Conservation (phyloP, 2,113 vertebrate genomes). For the Condylura cristata region DNA sequence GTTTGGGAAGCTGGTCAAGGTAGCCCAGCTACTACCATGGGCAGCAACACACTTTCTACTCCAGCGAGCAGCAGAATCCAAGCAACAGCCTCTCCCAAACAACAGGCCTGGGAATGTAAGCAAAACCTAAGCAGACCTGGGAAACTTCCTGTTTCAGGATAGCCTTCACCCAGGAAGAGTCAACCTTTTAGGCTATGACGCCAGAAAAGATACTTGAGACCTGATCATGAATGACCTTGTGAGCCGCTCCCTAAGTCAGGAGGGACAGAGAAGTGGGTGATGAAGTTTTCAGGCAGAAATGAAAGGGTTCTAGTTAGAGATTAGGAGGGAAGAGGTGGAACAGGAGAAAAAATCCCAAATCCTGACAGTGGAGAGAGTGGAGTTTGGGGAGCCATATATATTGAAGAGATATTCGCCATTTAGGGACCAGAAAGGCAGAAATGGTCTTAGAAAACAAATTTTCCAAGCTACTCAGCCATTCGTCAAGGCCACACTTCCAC, state of each 20-base stretch:
- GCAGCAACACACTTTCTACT: too few relatives aligned
- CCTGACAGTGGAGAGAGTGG: not conserved
- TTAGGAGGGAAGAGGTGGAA: not conserved
- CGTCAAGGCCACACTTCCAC: constrained; percentile 12
- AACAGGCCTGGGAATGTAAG: too few relatives aligned
- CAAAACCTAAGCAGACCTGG: too few relatives aligned
- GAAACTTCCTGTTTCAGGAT: too few relatives aligned
- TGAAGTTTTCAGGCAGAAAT: not conserved
- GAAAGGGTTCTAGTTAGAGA: not conserved
- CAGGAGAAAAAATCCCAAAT: not conserved
- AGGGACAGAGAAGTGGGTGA: not conserved
- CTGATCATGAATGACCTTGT: not conserved
- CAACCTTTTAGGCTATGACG: not conserved
- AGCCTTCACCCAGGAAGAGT: not conserved
- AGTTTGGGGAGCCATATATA: constrained; percentile 18
- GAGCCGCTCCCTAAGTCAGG: not conserved
- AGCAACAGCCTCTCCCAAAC: too few relatives aligned
- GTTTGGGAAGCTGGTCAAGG: too few relatives aligned
- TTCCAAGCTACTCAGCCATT: not conserved
- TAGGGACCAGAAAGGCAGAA: constrained; percentile 41
- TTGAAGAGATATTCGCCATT: constrained; percentile 28
- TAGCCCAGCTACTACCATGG: too few relatives aligned
- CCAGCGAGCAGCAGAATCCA: too few relatives aligned
- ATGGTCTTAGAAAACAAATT: constrained; percentile 46
- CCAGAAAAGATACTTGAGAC: not conserved